These are phyloP conservation scores for Harmothoe impar DNA, from an alignment of 2,888 invertebrate genomes.

Conservation along the genomic window DNA sequence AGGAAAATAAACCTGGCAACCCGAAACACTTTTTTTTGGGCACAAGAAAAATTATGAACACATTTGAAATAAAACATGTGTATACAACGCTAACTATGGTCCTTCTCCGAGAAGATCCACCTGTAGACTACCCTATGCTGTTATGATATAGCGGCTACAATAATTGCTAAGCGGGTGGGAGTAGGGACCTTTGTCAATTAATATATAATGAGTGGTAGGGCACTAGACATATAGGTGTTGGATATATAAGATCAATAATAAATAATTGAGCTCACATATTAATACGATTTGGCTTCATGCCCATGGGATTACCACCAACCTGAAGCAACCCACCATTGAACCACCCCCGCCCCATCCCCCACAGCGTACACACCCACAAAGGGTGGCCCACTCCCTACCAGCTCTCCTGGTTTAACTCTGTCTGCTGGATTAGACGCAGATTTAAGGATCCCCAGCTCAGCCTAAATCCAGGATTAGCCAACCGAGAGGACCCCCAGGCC, in stretches of 20 bases:
- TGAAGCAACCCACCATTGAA: background rate
- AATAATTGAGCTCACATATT: background rate
- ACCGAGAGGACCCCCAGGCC: background rate
- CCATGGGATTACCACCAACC: background rate
- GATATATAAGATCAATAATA: conserved; percentile 1
- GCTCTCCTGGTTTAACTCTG: background rate
- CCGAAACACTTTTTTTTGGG: too few species aligned
- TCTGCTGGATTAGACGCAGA: conserved; percentile 6
- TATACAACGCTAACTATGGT: too few species aligned
- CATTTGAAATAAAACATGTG: too few species aligned
- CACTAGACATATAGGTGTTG: background rate
- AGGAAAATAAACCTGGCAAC: too few species aligned
- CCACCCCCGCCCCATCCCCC: background rate
- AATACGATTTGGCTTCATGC: conserved; percentile 21
- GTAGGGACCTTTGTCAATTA: background rate
- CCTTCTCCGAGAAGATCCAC: too few species aligned
- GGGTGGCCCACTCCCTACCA: background rate
- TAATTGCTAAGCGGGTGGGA: background rate
- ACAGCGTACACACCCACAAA: background rate
- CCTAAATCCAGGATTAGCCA: conserved; percentile 42
- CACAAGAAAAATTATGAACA: too few species aligned
- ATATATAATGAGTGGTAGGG: background rate
- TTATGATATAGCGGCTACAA: too few species aligned
- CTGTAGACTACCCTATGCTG: too few species aligned
- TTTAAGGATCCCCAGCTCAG: conserved; percentile 11